Base-by-base conservation (phyloP, 2,797 vertebrate genomes). In the Melanotaenia boesemani region DNA sequence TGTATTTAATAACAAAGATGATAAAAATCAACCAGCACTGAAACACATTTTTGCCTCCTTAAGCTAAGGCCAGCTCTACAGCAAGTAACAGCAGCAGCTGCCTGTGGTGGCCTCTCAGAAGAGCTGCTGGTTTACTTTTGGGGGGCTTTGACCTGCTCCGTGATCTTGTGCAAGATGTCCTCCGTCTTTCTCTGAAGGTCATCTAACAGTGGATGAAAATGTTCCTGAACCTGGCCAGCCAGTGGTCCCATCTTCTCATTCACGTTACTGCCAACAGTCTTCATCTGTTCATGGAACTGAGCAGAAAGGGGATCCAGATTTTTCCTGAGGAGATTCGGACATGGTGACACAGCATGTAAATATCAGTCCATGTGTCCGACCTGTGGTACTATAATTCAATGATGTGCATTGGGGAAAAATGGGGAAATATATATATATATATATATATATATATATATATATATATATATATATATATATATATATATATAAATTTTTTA, bases 201-300 rank as follows among this genome's bases (percentile, higher is more conserved):
- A 0, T 77, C 50, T 0, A 91, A 0, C 68, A 92, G 15, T 39
- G 92, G 87, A 74, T 89, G 70, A 12, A 91, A 0, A 74, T 90
- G 85, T 11, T 61, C 26, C 80, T 91, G 88, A 20, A 92, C 0
- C 13, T 22, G 70, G 0, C 34, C 56, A 1, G 85, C 30, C 74
- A 93, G 13, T 36, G 92, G 91, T 22, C 66, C 73, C 59, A 93
- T 11, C 41, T 91, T 86, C 4, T 81, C 79, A 80, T 93, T 76
- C 0, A 89, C 0, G 9, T n/a, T 78, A 74, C 79, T 0, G 0
- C 63, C 37, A 0, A 61, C 26, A 0, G 46, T 24, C 66, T 24
- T 75, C 36, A 93, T 10, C 30, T 92, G 83, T 0, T 83, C 88
- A 63, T 90, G 88, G 41, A 94, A 0, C 67, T 89, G 73, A 22